Conservation (phyloP, 2,888 invertebrate species). For the Leptarthrus brevirostris region DNA sequence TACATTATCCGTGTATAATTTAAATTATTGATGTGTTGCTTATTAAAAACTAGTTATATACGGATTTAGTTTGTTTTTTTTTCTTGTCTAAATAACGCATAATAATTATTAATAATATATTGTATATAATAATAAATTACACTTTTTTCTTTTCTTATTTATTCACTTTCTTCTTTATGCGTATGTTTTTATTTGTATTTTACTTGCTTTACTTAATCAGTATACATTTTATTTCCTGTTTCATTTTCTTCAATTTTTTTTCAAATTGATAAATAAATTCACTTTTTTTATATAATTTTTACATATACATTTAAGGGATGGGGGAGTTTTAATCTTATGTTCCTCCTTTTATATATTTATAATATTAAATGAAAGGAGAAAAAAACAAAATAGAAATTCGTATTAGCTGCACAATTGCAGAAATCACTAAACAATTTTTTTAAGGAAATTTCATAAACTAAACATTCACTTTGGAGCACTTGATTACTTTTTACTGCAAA, state of each 20-base stretch:
- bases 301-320: not conserved
- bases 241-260: slow-evolving; percentile 10
- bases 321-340: not conserved
- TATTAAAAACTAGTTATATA: not conserved
- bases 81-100: slow-evolving; percentile 2
- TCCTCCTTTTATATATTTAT: slow-evolving; percentile 2
- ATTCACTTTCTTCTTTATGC: slow-evolving; percentile 21
- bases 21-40: not conserved
- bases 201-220: slow-evolving; percentile 28
- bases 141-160: not conserved
- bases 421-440: too few species aligned
- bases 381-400: not conserved
- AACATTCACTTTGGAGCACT: too few species aligned
- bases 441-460: too few species aligned
- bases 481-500: too few species aligned
- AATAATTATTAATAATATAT: slow-evolving; percentile 11
- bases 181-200: slow-evolving; percentile 8
- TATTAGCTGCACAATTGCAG: too few species aligned
- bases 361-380: not conserved
- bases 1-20: not conserved
- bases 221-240: slow-evolving; percentile 35
- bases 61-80: not conserved
- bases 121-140: slow-evolving; percentile 34
- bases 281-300: slow-evolving; percentile 8
- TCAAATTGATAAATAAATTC: slow-evolving; percentile 32